phyloP scores from a whole-genome alignment of 2,113 vertebrate genomes.

The Nipponia nippon region DNA sequence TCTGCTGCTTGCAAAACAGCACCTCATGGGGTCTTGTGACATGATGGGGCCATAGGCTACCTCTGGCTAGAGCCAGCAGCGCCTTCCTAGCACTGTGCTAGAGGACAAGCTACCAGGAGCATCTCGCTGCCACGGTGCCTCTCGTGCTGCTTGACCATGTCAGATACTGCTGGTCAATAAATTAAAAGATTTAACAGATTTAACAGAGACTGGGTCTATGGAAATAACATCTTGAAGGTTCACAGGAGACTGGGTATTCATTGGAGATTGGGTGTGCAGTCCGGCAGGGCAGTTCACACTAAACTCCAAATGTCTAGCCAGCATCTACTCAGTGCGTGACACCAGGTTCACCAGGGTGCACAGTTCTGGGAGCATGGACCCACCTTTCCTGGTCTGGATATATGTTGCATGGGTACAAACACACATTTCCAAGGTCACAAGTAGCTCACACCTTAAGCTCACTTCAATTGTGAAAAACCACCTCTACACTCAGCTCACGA shows the following conservation, averaged over 20 bases:
- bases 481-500: background rate
- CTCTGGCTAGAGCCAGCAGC: background rate
- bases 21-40: background rate
- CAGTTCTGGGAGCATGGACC: background rate
- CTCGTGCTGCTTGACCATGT: rapidly evolving
- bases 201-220: background rate
- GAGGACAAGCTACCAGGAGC: background rate
- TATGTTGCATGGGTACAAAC: background rate
- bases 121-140: background rate
- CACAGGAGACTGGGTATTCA: background rate
- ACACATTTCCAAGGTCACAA: background rate
- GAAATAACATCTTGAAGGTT: background rate
- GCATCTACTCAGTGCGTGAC: background rate
- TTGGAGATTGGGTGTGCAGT: background rate
- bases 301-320: background rate
- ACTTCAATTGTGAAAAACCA: background rate
- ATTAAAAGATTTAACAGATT: background rate
- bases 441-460: background rate
- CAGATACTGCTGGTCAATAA: background rate
- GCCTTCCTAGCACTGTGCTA: background rate
- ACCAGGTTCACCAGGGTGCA: background rate
- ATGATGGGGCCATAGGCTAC: background rate
- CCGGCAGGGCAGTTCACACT: background rate
- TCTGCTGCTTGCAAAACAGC: background rate
- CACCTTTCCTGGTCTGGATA: background rate